A percentile compares a stretch with the other conserved stretches of the same genome.
These are phyloP conservation scores for Lycaon pictus DNA, from an alignment of 2,113 vertebrate species.

Conservation along the genomic window DNA sequence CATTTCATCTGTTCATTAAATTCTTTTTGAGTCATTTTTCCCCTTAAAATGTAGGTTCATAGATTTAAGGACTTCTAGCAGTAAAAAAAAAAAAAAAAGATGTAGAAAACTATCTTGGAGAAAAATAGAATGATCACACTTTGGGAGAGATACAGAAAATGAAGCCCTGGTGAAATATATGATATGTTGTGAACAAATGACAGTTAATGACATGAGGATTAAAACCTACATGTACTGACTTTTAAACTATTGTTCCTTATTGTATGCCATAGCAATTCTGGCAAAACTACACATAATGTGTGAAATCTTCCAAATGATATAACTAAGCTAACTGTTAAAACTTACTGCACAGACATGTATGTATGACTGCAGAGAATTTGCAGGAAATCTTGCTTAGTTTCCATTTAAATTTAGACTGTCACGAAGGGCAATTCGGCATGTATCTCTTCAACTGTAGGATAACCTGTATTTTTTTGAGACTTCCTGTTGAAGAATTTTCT, in stretches of 20 bases:
- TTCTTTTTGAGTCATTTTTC: not conserved
- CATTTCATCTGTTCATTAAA: not conserved
- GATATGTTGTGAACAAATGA: not conserved
- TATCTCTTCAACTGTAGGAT: not conserved
- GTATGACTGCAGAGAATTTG: not conserved
- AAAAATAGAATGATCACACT: not conserved
- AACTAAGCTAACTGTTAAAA: not conserved
- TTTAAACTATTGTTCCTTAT: not conserved
- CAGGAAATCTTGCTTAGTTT: not conserved
- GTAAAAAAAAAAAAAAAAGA: not conserved
- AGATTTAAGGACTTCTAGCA: not conserved
- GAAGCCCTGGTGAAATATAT: not conserved
- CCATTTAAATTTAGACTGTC: not conserved
- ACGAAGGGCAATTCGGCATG: not conserved
- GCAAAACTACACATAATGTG: not conserved
- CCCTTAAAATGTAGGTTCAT: not conserved
- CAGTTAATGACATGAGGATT: not conserved
- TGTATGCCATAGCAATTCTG: not conserved
- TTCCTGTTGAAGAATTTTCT: not conserved
- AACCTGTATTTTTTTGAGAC: not conserved
- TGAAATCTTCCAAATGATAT: not conserved
- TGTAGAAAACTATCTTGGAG: not conserved
- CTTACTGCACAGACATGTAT: not conserved
- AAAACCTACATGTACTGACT: not conserved
- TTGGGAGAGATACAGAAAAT: not conserved